Conservation (phyloP, 2,888 invertebrate genomes). For the Apoda limacodes region DNA sequence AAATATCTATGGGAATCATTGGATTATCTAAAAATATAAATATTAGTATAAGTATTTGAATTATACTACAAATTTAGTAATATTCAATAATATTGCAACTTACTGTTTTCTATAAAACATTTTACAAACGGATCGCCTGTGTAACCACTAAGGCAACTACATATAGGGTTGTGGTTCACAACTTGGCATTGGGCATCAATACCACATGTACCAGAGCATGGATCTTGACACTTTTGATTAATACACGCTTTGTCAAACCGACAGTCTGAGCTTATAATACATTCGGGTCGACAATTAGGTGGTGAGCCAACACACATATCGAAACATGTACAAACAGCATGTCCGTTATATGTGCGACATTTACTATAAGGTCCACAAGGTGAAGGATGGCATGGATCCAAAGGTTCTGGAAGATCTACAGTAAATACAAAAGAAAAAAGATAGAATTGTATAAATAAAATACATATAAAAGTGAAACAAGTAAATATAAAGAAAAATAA, state of each 20-base stretch:
- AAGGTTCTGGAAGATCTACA: constrained; percentile 56
- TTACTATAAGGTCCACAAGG: constrained; percentile 85
- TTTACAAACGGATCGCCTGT: constrained; percentile 83
- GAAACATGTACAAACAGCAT: constrained; percentile 82
- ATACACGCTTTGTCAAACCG: constrained; percentile 80
- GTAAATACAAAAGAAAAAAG: constrained; percentile 33
- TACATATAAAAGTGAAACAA: constrained; percentile 27
- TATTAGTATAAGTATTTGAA: constrained; percentile 4
- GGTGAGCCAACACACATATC: constrained; percentile 80
- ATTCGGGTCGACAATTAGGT: constrained; percentile 82
- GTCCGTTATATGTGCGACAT: constrained; percentile 77
- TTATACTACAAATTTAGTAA: constrained; percentile 8
- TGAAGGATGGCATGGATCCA: constrained; percentile 79
- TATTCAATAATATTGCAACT: constrained; percentile 44
- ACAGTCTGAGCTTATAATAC: constrained; percentile 83
- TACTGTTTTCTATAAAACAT: constrained; percentile 74
- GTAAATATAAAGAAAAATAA: constrained; percentile 36
- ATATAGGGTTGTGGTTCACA: constrained; percentile 83
- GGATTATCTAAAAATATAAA: constrained; percentile 40
- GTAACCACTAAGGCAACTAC: constrained; percentile 77
- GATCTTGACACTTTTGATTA: constrained; percentile 81
- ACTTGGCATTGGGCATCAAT: constrained; percentile 82
- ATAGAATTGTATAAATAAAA: constrained; percentile 30
- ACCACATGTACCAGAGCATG: constrained; percentile 83
- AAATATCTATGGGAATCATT: constrained; percentile 66